Evolutionary conservation across 2,113 vertebrate species (phyloP).

Genomic region (Prochilodus magdalenae): DNA sequence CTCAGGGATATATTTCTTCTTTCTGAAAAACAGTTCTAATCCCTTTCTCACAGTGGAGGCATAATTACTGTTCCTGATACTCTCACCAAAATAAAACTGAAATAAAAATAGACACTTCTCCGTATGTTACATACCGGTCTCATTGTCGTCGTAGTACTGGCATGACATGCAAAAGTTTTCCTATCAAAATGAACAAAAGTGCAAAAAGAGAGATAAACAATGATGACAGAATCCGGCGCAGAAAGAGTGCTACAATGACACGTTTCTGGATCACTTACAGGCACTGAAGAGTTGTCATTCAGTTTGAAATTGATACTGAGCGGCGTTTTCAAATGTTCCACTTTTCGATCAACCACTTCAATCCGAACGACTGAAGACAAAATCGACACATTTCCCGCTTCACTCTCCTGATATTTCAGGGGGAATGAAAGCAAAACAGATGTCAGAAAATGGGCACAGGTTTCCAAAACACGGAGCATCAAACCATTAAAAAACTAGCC

Average conservation of each 20-base stretch:
- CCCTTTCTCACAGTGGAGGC: too few relatives aligned
- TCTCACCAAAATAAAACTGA: not conserved
- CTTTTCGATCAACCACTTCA: constrained; percentile 41
- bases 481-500: too few relatives aligned
- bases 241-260: too few relatives aligned
- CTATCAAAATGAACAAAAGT: constrained; percentile 15
- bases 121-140: constrained; percentile 33
- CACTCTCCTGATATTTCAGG: constrained; percentile 32
- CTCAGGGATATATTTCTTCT: too few relatives aligned
- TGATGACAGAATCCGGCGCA: not conserved
- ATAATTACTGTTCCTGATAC: not conserved
- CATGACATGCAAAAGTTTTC: not conserved
- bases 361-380: constrained; percentile 58
- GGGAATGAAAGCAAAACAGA: too few relatives aligned
- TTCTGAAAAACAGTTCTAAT: too few relatives aligned
- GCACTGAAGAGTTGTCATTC: not conserved
- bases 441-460: not conserved
- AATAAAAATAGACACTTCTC: too few relatives aligned
- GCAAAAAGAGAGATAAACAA: constrained; percentile 1
- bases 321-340: not conserved
- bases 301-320: constrained; percentile 60
- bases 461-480: too few relatives aligned
- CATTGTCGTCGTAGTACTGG: constrained; percentile 45
- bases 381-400: not conserved
- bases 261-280: constrained; percentile 39